phyloP scores from a whole-genome alignment of 2,113 vertebrate species.

The Crotalus tigris region DNA sequence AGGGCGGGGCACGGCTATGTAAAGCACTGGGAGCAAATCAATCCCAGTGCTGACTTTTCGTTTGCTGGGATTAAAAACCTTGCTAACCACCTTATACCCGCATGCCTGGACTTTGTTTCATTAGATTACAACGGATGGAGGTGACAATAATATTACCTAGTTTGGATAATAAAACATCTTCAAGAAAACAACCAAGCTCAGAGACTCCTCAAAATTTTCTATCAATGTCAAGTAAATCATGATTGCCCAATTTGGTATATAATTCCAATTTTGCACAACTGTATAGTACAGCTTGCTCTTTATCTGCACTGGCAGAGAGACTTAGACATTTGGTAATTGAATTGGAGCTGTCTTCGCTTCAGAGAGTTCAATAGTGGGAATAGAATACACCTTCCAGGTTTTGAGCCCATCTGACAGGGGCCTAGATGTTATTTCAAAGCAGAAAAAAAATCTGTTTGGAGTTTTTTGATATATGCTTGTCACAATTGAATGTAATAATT shows the following conservation, averaged over 20 bases:
- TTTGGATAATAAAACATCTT: too few species aligned
- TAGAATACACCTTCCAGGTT: not conserved
- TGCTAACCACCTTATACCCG: too few species aligned
- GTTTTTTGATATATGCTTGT: not conserved
- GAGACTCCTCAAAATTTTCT: not conserved
- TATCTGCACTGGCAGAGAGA: not conserved
- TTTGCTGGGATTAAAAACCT: too few species aligned
- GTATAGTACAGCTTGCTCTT: not conserved
- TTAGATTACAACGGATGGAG: rapidly evolving
- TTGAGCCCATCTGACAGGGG: not conserved
- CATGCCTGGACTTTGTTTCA: too few species aligned
- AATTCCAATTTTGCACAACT: not conserved
- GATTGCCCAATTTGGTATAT: not conserved
- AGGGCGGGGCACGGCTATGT: too few species aligned
- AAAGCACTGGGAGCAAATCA: too few species aligned
- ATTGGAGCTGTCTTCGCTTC: not conserved
- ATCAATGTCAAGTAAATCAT: not conserved
- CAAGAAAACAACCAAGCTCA: too few species aligned
- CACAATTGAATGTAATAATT: not conserved
- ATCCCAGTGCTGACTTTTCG: too few species aligned
- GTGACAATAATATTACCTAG: too few species aligned
- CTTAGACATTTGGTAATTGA: not conserved
- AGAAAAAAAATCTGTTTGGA: not conserved
- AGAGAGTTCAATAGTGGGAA: not conserved
- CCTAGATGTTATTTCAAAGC: not conserved